Percentiles rank a stretch among this genome's conserved stretches.
Evolutionary conservation across 2,888 invertebrate species (phyloP).

Genomic region (Erpobdella octoculata): DNA sequence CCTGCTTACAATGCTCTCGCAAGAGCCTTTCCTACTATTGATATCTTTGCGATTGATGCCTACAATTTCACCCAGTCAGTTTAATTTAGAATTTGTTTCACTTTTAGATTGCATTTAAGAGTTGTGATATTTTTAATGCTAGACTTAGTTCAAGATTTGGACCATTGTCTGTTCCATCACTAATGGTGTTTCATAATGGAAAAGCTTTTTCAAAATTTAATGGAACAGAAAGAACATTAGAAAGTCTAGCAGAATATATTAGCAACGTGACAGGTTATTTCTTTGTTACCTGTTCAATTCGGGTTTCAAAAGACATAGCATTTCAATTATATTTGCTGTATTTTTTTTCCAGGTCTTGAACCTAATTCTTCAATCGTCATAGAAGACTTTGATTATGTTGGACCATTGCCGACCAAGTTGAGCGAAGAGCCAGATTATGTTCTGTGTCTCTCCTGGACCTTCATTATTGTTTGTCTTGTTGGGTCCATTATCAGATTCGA

Average conservation of each 20-base stretch:
- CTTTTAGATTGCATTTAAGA: conserved; percentile 3
- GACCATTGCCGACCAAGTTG: conserved; percentile 72
- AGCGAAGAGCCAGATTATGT: conserved; percentile 72
- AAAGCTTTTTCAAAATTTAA: conserved; percentile 49
- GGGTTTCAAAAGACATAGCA: too few relatives aligned
- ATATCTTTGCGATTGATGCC: conserved; percentile 80
- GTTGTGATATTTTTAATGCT: conserved; percentile 31
- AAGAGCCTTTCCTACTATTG: conserved; percentile 74
- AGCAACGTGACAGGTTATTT: conserved; percentile 48
- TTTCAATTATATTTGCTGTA: not conserved
- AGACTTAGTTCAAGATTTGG: conserved; percentile 51
- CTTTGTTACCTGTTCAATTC: too few relatives aligned
- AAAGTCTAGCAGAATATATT: conserved; percentile 58
- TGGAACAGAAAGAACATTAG: conserved; percentile 66
- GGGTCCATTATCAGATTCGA: conserved; percentile 23
- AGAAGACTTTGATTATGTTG: conserved; percentile 50
- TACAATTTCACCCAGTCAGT: conserved; percentile 63
- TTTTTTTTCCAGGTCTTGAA: conserved; percentile 32
- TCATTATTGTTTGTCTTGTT: conserved; percentile 60
- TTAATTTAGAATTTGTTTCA: not conserved
- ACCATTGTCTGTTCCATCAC: conserved; percentile 50
- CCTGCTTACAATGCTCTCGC: conserved; percentile 83
- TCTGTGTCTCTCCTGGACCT: conserved; percentile 73
- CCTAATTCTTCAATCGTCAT: conserved; percentile 34
- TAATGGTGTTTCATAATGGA: conserved; percentile 49